Evolutionary conservation across 2,888 invertebrate species (phyloP), one percentile per base, ranked within the genome.

Genomic region (Drosophila pegasa): DNA sequence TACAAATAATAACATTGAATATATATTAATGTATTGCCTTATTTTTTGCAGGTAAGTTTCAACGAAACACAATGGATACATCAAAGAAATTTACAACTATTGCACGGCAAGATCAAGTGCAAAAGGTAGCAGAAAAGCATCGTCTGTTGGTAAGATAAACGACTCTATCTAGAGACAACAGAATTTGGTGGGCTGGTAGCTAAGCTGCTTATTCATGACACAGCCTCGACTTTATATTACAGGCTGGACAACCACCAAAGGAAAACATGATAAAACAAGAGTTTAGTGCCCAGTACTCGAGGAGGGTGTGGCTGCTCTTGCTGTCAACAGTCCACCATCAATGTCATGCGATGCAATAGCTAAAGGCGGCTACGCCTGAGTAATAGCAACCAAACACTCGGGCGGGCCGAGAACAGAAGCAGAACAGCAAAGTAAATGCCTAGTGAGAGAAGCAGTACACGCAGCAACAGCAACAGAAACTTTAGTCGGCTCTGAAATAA

Each of bases 291-390:
- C 38, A 20, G 31, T 45, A 37, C 14, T 16, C 9, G 8, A 33
- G 20, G 9, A 37, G 33, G 47, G 38, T 52, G 56, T 56, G 63
- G 31, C 38, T 48, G 40, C 35, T 25, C 7, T 16, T 31, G n/a
- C 51, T 35, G 47, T 52, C 59, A 57, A 68, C 74, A 73, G 81
- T 81, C 69, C 69, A 71, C 81, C 78, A 78, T 81, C 64, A 85
- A 71, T 55, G 71, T 74, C 85, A 75, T 81, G 62, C 75, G 69
- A 78, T 66, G 66, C 81, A 74, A 51, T 64, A 57, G 56, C 56
- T 50, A 62, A 61, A 61, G 54, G 25, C 62, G 25, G 40, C 40
- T 14, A 73, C 20, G 14, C 41, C 29, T 31, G 57, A 41, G 27
- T 27, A 33, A 40, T 25, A 52, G 20, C 33, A 62, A 56, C 31